Percentiles rank a stretch among this genome's conserved stretches.
These are phyloP conservation scores for Drosophila pseudotalamancana DNA, from an alignment of 2,888 invertebrate species.

Conservation along the genomic window DNA sequence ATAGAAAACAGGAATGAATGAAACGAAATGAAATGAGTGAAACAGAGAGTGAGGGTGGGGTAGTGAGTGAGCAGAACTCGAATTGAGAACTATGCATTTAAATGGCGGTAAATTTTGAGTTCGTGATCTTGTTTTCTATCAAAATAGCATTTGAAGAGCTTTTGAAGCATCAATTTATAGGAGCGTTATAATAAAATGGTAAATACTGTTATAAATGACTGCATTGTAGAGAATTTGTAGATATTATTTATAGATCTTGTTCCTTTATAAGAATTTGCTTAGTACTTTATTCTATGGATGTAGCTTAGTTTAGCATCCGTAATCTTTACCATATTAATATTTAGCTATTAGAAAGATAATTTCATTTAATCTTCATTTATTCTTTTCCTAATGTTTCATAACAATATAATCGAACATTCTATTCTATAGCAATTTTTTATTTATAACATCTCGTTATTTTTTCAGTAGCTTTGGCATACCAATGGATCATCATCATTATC, in stretches of 20 bases:
- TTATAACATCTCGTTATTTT: no score
- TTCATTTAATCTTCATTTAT: no score
- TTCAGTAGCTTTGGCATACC: conserved; percentile 1
- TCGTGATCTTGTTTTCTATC: not conserved
- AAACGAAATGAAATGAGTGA: not conserved
- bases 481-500: conserved; percentile 8
- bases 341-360: not conserved
- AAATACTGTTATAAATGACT: not conserved
- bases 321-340: not conserved
- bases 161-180: not conserved
- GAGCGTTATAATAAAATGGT: not conserved
- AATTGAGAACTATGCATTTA: not conserved
- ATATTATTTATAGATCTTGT: not conserved
- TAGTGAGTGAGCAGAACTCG: not conserved
- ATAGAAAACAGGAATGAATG: conserved; percentile 9
- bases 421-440: not conserved
- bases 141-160: not conserved
- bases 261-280: no score
- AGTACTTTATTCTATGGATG: no score
- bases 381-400: no score
- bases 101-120: not conserved
- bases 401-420: no score
- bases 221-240: no score
- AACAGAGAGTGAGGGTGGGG: not conserved
- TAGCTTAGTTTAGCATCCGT: no score